phyloP scores from a whole-genome alignment of 35 echinoderm and acorn worm species.

The Ptychodera flava region DNA sequence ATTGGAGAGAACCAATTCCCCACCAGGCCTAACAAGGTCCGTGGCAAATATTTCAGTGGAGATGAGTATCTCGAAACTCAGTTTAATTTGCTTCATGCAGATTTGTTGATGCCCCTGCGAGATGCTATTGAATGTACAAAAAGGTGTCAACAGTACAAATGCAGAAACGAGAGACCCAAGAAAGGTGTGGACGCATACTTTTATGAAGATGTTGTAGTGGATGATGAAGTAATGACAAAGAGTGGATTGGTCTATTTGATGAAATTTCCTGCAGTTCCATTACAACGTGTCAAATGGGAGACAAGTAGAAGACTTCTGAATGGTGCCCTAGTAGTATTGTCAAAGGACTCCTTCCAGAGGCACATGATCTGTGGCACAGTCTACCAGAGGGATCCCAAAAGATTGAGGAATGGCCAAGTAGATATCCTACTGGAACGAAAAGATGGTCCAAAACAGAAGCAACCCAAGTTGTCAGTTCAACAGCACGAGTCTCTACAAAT shows the following conservation, averaged over 20 bases:
- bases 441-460: not conserved
- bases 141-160: slow-evolving; percentile 3
- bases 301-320: slow-evolving; percentile 34
- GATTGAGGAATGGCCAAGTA: not conserved
- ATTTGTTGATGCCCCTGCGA: slow-evolving; percentile 35
- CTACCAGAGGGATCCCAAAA: not conserved
- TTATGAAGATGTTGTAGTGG: not conserved
- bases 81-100: slow-evolving; percentile 49
- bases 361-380: not conserved
- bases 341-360: not conserved
- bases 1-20: not conserved
- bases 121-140: slow-evolving; percentile 25
- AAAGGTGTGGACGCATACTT: slow-evolving; percentile 16
- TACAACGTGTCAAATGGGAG: slow-evolving; percentile 39
- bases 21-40: slow-evolving; percentile 5
- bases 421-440: not conserved
- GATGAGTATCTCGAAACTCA: slow-evolving; percentile 54
- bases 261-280: too few relatives aligned
- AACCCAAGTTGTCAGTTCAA: too few relatives aligned
- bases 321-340: not conserved
- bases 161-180: not conserved
- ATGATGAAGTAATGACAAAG: not conserved
- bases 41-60: slow-evolving; percentile 23
- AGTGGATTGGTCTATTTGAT: too few relatives aligned
- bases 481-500: not conserved